Evolutionary conservation across 2,888 invertebrate genomes (phyloP), one percentile per base, ranked within the genome.

Genomic region (Zootermopsis nevadensis): DNA sequence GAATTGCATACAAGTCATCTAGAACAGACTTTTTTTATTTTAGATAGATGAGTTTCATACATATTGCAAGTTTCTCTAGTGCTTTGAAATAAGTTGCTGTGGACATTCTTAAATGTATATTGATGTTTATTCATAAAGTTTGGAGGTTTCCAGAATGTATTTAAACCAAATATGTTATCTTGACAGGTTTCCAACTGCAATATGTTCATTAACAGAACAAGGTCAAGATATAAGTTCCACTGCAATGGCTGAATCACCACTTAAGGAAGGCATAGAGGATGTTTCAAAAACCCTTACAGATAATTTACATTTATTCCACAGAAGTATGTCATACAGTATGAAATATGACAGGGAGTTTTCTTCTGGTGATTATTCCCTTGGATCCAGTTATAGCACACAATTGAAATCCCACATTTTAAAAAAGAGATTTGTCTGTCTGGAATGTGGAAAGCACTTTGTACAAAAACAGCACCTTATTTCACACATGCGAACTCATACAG

Each of bases 381-480:
- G 35, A 69, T 69, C 69, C 22, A 69, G 33, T 69, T 74, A 12
- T 35, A 38, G n/a, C 8, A n/a, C 22, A 24, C n/a, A 38, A 8
- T n/a, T 38, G 74, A 74, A 74, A 10, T 24, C 24, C 27, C 10
- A 30, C 19, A 55, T 35, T 27, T 35, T 35, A 35, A 55, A 27
- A 31, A 79, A 79, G 60, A 79, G 35, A 22, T 79, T 79, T 66
- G 79, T 55, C 24, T 79, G 79, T 38, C 4, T 60, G 10, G 79
- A 79, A 60, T 79, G 79, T 79, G 79, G 79, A 24, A 79, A 79
- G 31, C 33, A 33, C 33, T 79, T 79, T 66, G 38, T 79, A 33
- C 79, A 79, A 35, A 79, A 79, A 35, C 79, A 79, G 60, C 79
- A 79, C 55, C 48, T 79, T 22, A 38, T 79, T 55, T 79, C 79